These are phyloP conservation scores for Colossoma macropomum DNA, from an alignment of 2,113 vertebrate species.

Conservation along the genomic window DNA sequence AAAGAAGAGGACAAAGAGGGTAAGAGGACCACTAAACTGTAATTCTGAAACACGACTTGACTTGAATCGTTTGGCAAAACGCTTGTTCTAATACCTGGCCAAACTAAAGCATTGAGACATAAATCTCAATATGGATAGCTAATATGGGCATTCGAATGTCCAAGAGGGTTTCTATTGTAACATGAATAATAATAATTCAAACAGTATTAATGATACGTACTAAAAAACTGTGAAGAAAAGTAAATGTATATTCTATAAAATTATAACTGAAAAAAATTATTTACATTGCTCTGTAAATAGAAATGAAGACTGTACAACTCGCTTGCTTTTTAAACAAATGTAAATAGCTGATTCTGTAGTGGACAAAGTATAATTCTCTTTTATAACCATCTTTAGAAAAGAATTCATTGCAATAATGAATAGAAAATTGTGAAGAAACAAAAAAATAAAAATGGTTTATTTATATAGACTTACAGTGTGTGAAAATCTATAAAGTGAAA, in stretches of 20 bases:
- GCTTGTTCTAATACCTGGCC: conserved; percentile 78
- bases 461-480: conserved; percentile 57
- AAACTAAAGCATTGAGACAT: conserved; percentile 75
- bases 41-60: conserved; percentile 67
- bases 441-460: conserved; percentile 68
- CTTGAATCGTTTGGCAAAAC: conserved; percentile 70
- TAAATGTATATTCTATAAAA: conserved; percentile 95
- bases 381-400: conserved; percentile 95
- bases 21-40: conserved; percentile 77
- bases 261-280: conserved; percentile 83
- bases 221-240: conserved; percentile 91
- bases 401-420: conserved; percentile 96
- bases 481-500: conserved; percentile 61
- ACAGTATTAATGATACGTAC: conserved; percentile 72
- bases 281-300: conserved; percentile 81
- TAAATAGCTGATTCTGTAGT: conserved; percentile 89
- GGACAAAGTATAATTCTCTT: conserved; percentile 87
- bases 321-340: conserved; percentile 98
- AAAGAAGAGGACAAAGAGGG: conserved; percentile 52
- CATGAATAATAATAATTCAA: conserved; percentile 61
- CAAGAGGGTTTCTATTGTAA: conserved; percentile 75
- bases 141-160: conserved; percentile 70
- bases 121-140: conserved; percentile 80
- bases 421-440: conserved; percentile 73
- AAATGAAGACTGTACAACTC: conserved; percentile 83